These are phyloP conservation scores for Panurus biarmicus DNA, from an alignment of 2,113 vertebrate genomes.

Conservation along the genomic window DNA sequence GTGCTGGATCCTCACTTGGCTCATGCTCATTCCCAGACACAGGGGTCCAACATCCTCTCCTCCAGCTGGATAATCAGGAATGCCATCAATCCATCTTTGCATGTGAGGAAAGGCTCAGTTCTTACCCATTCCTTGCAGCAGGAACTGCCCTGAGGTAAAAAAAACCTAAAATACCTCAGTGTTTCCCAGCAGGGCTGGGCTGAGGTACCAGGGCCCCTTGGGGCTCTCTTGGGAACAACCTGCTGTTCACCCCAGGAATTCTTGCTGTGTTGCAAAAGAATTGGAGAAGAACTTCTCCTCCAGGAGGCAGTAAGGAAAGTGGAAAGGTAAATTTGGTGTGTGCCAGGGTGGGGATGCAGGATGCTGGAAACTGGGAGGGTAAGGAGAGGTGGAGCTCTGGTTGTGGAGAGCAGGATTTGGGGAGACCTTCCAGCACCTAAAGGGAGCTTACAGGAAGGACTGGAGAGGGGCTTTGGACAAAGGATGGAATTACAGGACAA, in stretches of 20 bases:
- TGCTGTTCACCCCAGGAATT: not conserved
- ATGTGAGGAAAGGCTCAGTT: not conserved
- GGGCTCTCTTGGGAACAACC: not conserved
- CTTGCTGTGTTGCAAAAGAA: not conserved
- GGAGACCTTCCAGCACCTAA: not conserved
- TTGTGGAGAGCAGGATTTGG: not conserved
- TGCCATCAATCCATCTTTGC: accelerated
- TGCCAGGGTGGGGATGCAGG: not conserved
- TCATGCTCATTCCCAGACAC: accelerated
- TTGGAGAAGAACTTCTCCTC: not conserved
- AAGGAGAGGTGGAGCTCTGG: not conserved
- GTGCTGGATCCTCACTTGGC: not conserved
- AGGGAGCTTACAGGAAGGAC: accelerated
- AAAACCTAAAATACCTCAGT: accelerated
- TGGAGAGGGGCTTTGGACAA: not conserved
- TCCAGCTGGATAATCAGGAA: not conserved
- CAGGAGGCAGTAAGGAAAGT: not conserved
- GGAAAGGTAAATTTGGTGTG: not conserved
- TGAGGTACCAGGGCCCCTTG: not conserved
- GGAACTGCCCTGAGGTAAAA: not conserved
- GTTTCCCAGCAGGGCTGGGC: not conserved
- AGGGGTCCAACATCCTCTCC: not conserved
- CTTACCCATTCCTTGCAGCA: not conserved
- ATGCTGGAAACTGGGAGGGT: not conserved
- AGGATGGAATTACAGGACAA: not conserved